Percentiles rank a stretch among this genome's conserved stretches.
phyloP scores from a whole-genome alignment of 2,797 vertebrate genomes.

The Amblyraja radiata region DNA sequence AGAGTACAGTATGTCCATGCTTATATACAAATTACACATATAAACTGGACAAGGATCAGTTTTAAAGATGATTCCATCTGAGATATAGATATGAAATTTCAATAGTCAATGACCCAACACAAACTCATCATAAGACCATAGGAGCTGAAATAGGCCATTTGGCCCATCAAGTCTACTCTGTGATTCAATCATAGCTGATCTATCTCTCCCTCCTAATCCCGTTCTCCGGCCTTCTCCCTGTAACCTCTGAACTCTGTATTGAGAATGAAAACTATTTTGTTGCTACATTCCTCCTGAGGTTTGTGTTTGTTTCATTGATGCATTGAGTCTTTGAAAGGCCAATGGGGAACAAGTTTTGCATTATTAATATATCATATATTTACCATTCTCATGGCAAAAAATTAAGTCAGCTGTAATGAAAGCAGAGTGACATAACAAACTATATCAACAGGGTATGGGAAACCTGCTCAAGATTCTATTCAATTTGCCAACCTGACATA shows the following conservation, averaged over 20 bases:
- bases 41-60: not conserved
- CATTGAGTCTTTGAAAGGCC: not conserved
- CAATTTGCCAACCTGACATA: not conserved
- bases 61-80: not conserved
- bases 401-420: not conserved
- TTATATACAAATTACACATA: no score
- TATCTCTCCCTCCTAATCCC: no score
- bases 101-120: not conserved
- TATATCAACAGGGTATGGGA: not conserved
- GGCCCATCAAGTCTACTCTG: no score
- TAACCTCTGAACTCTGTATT: no score
- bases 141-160: no score
- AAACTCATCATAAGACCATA: not conserved
- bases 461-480: not conserved
- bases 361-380: not conserved
- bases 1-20: no score
- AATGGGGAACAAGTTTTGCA: not conserved
- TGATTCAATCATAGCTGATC: no score
- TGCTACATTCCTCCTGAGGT: not conserved
- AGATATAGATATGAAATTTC: not conserved
- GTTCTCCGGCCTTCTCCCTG: no score
- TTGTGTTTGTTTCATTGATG: not conserved
- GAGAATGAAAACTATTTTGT: not conserved
- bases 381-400: not conserved
- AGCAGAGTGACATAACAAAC: not conserved